Evolutionary conservation across 2,797 vertebrate genomes (phyloP).

Genomic region (Spizella passerina): DNA sequence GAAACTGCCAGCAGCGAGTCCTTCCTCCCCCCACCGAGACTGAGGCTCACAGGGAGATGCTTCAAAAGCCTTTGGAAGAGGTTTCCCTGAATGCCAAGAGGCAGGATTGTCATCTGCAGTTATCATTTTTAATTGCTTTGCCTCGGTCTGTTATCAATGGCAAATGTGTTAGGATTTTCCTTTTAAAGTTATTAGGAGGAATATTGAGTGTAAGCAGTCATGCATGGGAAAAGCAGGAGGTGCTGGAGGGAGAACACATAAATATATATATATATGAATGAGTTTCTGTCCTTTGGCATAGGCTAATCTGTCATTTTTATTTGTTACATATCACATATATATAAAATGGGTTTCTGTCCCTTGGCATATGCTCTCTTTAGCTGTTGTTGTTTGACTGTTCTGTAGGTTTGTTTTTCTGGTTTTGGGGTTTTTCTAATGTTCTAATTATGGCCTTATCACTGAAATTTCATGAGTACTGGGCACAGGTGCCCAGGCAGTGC

Average conservation of each 20-base stretch:
- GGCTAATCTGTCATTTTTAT: neutral
- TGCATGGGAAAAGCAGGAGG: neutral
- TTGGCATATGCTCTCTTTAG: neutral
- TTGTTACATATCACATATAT: accelerated
- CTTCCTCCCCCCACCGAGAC: neutral
- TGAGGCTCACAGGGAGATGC: neutral
- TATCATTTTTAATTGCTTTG: neutral
- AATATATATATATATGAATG: neutral
- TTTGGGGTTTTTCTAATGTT: accelerated
- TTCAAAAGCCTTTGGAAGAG: neutral
- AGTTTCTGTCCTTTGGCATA: neutral
- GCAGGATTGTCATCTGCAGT: neutral
- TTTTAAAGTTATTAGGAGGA: neutral
- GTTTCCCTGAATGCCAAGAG: neutral
- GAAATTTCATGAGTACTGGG: neutral
- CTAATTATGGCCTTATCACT: neutral
- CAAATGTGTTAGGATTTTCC: accelerated
- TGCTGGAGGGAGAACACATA: neutral
- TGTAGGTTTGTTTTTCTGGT: neutral
- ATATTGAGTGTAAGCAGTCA: neutral
- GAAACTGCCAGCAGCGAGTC: neutral
- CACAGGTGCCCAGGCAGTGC: neutral
- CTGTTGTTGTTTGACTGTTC: accelerated
- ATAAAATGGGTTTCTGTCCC: neutral
- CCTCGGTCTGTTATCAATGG: accelerated